phyloP scores from a whole-genome alignment of 2,113 vertebrate genomes.

The Phodopus roborovskii region DNA sequence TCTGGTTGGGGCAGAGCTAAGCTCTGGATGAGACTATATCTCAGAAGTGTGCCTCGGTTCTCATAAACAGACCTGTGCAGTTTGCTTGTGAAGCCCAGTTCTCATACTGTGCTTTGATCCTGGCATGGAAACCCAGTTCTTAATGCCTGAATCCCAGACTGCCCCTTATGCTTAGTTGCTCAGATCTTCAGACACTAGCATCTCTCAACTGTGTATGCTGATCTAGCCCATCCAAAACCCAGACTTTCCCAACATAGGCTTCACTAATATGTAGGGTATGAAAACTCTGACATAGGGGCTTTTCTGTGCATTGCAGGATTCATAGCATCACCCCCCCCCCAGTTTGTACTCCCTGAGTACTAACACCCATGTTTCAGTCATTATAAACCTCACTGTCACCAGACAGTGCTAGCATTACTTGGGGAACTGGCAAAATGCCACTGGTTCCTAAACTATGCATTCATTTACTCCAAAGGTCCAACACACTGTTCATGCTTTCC shows the following conservation, averaged over 20 bases:
- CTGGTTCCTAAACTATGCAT: neutral
- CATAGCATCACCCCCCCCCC: neutral
- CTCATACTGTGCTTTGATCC: neutral
- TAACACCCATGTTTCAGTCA: rapidly evolving
- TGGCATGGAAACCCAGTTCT: neutral
- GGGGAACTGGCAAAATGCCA: neutral
- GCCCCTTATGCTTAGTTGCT: neutral
- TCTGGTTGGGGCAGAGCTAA: neutral
- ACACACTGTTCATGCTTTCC: neutral
- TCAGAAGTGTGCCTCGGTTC: neutral
- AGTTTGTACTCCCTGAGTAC: neutral
- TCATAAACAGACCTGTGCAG: neutral
- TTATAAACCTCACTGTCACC: neutral
- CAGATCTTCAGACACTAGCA: neutral
- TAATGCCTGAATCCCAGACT: neutral
- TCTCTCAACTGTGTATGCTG: neutral
- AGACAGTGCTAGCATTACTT: neutral
- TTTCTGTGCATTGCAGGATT: neutral
- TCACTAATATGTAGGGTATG: neutral
- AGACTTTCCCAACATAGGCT: neutral
- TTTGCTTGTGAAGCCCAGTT: neutral
- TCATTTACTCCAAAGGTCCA: neutral
- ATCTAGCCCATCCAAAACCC: neutral
- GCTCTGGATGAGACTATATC: neutral
- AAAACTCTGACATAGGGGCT: neutral